Percentiles rank a stretch among this genome's conserved stretches.
Conservation (phyloP, 2,888 invertebrate genomes). For the Agrochola lota region DNA sequence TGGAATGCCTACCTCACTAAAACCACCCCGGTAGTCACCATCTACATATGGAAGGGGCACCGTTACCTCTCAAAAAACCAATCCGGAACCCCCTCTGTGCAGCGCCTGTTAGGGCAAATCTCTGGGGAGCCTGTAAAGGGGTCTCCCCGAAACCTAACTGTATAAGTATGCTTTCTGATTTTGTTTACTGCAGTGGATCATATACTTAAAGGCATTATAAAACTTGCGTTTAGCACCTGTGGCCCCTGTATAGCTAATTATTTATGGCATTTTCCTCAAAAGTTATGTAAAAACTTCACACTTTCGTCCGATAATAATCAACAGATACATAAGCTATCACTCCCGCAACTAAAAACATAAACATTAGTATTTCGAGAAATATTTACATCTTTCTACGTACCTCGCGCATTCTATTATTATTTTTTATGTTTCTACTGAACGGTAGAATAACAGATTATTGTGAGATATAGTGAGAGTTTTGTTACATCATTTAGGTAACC, state of each 20-base stretch:
- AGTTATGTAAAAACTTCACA: neutral
- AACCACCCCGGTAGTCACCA: no score
- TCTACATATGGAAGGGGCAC: no score
- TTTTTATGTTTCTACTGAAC: conserved; percentile 25
- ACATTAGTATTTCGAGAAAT: conserved; percentile 13
- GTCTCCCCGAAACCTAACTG: no score
- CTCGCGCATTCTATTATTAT: conserved; percentile 35
- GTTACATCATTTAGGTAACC: neutral
- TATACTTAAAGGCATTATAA: no score
- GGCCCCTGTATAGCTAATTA: neutral
- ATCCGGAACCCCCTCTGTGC: no score
- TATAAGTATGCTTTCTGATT: no score
- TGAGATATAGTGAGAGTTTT: neutral
- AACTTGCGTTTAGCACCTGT: no score
- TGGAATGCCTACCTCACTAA: no score
- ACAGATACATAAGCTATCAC: neutral
- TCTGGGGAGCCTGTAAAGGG: no score
- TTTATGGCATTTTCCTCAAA: neutral
- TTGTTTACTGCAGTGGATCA: no score
- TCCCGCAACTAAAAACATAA: conserved; percentile 14
- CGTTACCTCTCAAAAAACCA: no score
- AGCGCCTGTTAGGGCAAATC: no score
- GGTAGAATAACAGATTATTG: neutral
- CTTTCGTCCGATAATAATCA: neutral
- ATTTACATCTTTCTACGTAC: conserved; percentile 29